These are phyloP conservation scores for Frieseomelitta varia DNA, from an alignment of 1,140 invertebrate species.

Conservation along the genomic window DNA sequence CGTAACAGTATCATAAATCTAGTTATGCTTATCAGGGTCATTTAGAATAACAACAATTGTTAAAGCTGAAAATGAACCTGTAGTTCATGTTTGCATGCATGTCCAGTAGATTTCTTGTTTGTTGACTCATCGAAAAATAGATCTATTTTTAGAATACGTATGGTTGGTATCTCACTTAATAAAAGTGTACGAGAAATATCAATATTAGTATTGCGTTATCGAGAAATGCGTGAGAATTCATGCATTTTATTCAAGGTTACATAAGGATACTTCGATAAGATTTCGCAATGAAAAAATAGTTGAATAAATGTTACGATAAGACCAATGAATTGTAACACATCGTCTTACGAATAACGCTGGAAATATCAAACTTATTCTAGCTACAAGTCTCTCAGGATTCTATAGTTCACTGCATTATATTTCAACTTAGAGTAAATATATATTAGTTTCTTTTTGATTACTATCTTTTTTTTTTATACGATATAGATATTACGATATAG, in stretches of 20 bases:
- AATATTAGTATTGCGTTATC: neutral
- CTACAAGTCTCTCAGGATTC: neutral
- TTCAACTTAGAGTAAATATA: too few species aligned
- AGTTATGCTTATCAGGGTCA: neutral
- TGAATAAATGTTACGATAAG: neutral
- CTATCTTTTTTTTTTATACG: neutral
- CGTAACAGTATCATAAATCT: neutral
- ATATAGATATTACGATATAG: neutral
- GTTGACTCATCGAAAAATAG: neutral
- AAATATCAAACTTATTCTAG: neutral
- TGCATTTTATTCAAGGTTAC: neutral
- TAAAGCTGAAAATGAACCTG: neutral
- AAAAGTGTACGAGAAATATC: neutral
- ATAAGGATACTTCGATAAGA: neutral
- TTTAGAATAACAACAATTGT: neutral
- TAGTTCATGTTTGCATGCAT: slow-evolving; percentile 18
- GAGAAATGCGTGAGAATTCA: too few species aligned
- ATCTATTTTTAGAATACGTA: slow-evolving; percentile 4
- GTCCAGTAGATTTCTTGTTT: neutral
- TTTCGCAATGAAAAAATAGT: neutral
- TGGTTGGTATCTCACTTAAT: neutral
- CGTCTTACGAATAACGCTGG: neutral
- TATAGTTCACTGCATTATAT: too few species aligned
- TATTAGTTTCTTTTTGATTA: neutral
- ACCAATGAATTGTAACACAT: neutral